Evolutionary conservation across 2,113 vertebrate species (phyloP).

Genomic region (Arvicanthis niloticus): DNA sequence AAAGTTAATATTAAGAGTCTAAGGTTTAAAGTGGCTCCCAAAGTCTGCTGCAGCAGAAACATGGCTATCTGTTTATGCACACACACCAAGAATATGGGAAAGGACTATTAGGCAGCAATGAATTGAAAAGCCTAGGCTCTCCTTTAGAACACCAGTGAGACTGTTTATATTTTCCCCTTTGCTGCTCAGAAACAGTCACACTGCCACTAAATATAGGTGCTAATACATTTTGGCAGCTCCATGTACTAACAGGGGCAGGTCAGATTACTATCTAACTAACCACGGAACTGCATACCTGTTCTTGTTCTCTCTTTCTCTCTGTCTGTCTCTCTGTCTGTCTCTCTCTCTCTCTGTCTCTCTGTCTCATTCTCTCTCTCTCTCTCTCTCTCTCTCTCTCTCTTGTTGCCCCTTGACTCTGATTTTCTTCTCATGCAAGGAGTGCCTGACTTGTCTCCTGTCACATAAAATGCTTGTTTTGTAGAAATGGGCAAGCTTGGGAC

Average conservation of each 20-base stretch:
- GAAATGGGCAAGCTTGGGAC: neutral
- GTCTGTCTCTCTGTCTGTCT: neutral
- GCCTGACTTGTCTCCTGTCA: neutral
- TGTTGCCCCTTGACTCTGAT: constrained; percentile 46
- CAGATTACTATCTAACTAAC: constrained; percentile 26
- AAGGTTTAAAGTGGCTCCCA: constrained; percentile 73
- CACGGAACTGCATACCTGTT: neutral
- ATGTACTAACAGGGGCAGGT: neutral
- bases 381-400: too few relatives aligned
- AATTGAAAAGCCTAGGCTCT: constrained; percentile 55
- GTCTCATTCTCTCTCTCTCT: neutral
- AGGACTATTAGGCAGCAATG: constrained; percentile 32
- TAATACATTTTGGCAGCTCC: neutral
- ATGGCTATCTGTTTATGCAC: constrained; percentile 4
- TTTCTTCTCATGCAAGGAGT: neutral
- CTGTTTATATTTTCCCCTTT: neutral
- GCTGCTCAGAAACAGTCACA: constrained; percentile 53
- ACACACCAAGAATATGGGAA: neutral
- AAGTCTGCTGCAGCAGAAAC: constrained; percentile 60
- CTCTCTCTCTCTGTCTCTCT: too few relatives aligned
- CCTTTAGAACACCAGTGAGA: constrained; percentile 41
- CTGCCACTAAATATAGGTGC: constrained; percentile 42
- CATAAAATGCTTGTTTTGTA: constrained; percentile 12
- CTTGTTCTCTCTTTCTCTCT: neutral
- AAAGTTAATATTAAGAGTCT: constrained; percentile 53